Percentiles rank a stretch among this genome's conserved stretches.
These are phyloP conservation scores for Peromyscus nudipes DNA, from an alignment of 2,797 vertebrate species.

Conservation along the genomic window DNA sequence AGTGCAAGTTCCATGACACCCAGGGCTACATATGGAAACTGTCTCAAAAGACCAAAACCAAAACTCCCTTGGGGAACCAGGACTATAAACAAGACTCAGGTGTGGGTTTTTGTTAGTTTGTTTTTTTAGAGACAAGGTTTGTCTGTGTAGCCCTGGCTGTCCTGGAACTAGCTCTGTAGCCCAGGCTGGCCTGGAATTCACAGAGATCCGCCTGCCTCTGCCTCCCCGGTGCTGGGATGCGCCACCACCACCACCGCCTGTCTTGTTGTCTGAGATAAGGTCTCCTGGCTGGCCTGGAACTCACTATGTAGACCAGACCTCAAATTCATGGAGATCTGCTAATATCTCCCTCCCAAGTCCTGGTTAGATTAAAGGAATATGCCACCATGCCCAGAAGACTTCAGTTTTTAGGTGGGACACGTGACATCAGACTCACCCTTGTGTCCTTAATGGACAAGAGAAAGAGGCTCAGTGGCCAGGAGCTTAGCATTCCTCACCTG, in stretches of 20 bases:
- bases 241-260: too few species aligned
- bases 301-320: not conserved
- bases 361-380: not conserved
- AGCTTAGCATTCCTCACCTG: conserved; percentile 88
- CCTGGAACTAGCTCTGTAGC: not conserved
- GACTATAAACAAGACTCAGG: not conserved
- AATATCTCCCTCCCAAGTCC: not conserved
- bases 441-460: not conserved
- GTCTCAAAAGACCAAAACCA: not conserved
- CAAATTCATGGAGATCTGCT: not conserved
- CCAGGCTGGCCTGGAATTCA: not conserved
- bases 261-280: not conserved
- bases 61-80: not conserved
- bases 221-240: not conserved
- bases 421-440: not conserved
- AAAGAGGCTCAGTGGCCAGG: not conserved
- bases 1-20: not conserved
- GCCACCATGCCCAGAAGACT: not conserved
- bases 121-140: not conserved
- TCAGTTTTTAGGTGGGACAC: not conserved
- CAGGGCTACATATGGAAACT: not conserved
- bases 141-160: not conserved
- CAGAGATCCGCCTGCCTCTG: not conserved
- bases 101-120: not conserved
- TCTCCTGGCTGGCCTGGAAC: not conserved